Evolutionary conservation across 2,797 vertebrate genomes (phyloP), one percentile per base, ranked within the genome.

Genomic region (Megalops cyprinoides): DNA sequence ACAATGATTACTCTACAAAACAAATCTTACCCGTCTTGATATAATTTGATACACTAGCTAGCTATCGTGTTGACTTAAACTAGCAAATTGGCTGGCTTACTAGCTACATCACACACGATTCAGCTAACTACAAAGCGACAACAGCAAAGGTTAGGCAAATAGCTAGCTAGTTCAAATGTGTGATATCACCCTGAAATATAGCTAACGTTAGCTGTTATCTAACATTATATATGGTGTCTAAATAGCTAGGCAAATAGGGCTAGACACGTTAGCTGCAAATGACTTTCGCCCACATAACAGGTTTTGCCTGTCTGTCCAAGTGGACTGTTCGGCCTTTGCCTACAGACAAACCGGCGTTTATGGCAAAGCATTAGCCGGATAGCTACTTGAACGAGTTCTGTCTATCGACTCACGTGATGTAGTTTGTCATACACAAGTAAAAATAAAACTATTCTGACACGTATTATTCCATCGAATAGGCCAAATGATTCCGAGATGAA

Each of bases 321-420:
- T 9, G 65, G 34, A 42, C 65, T 69, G 5, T 69, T 18, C 42
- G 28, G 62, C 31, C 65, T 42, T 44, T 71, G 6, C 65, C 7
- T 34, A 42, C 65, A 0, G 31, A 37, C 10, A 34, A 14, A 8
- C 4, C 18, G 34, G 39, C 67, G 37, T 44, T 18, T n/a, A n/a
- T 44, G 20, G 39, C 67, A 20, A n/a, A 44, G n/a, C 67, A 44
- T 71, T 71, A 71, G 37, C 67, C 7, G n/a, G 7, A 20, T n/a
- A 34, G 67, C 28, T 69, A 71, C 20, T 44, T 71, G 71, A 79
- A 60, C 53, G 48, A 79, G 81, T 89, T 85, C 86, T 87, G 86
- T 88, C 84, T 86, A 75, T 42, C 79, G 51, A 48, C 56, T 48
- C 76, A 44, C 60, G 56, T 55, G 42, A 71, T 71, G 1, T 9